A percentile compares a stretch with the other conserved stretches of the same genome.
These are phyloP conservation scores for Drosophila subquinaria DNA, from an alignment of 2,888 invertebrate species.

Conservation along the genomic window DNA sequence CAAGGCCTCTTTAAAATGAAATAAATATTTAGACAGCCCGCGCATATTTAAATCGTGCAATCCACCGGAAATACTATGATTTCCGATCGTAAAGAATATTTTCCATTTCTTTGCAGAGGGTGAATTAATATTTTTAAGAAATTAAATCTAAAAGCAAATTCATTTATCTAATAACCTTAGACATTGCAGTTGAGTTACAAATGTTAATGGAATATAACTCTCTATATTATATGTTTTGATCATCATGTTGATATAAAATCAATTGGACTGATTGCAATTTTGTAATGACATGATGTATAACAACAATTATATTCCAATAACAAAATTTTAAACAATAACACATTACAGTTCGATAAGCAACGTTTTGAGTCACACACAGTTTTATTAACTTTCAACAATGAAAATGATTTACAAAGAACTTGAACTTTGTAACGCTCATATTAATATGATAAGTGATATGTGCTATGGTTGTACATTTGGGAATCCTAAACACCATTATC, in stretches of 20 bases:
- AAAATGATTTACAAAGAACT: slow-evolving; percentile 7
- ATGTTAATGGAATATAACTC: not conserved
- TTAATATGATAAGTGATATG: slow-evolving; percentile 1
- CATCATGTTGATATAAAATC: not conserved
- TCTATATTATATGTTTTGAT: not conserved
- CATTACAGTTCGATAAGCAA: not conserved
- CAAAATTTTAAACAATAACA: not conserved
- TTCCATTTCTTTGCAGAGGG: not conserved
- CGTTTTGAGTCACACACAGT: not conserved
- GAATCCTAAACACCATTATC: not conserved
- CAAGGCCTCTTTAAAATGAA: not conserved
- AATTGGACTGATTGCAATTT: not conserved
- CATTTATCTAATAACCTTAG: not conserved
- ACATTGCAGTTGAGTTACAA: not conserved
- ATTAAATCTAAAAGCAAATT: not conserved
- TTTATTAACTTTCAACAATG: not conserved
- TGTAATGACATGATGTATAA: not conserved
- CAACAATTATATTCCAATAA: not conserved
- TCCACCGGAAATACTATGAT: slow-evolving; percentile 1
- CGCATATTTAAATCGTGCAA: slow-evolving; percentile 5
- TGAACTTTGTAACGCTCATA: slow-evolving; percentile 8
- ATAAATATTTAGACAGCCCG: no score
- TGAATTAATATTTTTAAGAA: not conserved
- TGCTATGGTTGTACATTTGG: not conserved
- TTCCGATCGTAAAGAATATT: not conserved